These are phyloP conservation scores for Subanguina moxae DNA, from an alignment of 1,140 invertebrate species.

Conservation along the genomic window DNA sequence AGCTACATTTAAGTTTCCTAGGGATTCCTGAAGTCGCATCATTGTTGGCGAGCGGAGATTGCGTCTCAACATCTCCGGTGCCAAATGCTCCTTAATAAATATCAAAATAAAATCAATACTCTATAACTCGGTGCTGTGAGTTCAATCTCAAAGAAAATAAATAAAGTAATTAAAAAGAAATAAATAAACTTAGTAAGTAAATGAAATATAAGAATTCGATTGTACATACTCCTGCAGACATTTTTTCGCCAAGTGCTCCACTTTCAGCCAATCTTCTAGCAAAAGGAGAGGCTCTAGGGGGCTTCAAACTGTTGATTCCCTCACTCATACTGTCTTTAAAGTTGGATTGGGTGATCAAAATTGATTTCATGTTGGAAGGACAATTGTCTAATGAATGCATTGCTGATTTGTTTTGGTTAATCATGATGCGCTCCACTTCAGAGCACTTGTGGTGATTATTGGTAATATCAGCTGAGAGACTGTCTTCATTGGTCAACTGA, in stretches of 20 bases:
- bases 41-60: constrained; percentile 32
- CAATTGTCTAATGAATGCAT: not conserved
- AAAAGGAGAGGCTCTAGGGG: not conserved
- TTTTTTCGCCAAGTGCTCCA: not conserved
- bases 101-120: too few relatives aligned
- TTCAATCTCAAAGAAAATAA: too few relatives aligned
- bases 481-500: not conserved
- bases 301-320: not conserved
- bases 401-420: not conserved
- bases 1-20: constrained; percentile 15
- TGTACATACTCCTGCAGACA: not conserved
- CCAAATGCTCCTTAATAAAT: not conserved
- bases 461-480: not conserved
- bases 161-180: too few relatives aligned
- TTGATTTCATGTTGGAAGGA: not conserved
- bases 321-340: not conserved
- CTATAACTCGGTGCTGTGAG: too few relatives aligned
- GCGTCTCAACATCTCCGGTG: constrained; percentile 14
- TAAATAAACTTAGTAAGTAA: too few relatives aligned
- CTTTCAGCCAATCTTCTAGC: not conserved
- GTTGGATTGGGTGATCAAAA: not conserved
- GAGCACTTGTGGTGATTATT: not conserved
- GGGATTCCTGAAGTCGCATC: constrained; percentile 28
- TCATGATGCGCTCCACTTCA: constrained; percentile 4
- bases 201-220: too few relatives aligned